Evolutionary conservation across 2,888 invertebrate genomes (phyloP), one percentile per base, ranked within the genome.

Genomic region (Pharmacophagus antenor): DNA sequence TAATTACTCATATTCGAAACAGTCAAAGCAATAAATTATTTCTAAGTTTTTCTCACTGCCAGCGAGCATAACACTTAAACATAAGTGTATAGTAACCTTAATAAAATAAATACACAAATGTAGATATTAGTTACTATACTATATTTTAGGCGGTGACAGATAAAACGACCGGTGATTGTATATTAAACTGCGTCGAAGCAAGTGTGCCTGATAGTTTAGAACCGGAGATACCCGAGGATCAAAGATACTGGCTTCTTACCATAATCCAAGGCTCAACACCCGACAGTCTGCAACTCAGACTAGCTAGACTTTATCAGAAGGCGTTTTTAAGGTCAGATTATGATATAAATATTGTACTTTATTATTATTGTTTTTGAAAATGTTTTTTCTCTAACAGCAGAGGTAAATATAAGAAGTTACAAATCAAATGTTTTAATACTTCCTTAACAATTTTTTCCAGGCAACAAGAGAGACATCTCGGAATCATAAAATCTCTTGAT

Each of bases 241-340:
- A 93, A 58, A 92, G 95, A 54, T 97, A 95, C 84, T 97, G 96
- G 96, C 85, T 97, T 57, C 80, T 96, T 37, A 97, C 96, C 1
- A 95, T 96, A 57, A 92, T 96, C 67, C 91, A 92, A 54, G 93
- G 88, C 65, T 70, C 88, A 68, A 79, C 93, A 61, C 92, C 92
- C 62, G 93, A 93, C 52, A 93, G 94, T 72, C 88, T 96, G 46
- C 95, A 95, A 81, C 90, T 95, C 65, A 93, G 93, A 77, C 87
- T 96, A 62, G 95, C 95, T 2, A 93, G 94, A 70, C 85, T 96
- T 27, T 97, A 96, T 83, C 94, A 94, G 70, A 94, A 94, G 62
- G 96, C 96, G 8, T 96, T 97, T 78, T 92, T 95, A 63, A 94
- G 96, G 95, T 94, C 81, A 69, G 65, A 61, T 48, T 20, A 8